Conservation (phyloP, 1,140 invertebrate genomes). For the Samia ricini region DNA sequence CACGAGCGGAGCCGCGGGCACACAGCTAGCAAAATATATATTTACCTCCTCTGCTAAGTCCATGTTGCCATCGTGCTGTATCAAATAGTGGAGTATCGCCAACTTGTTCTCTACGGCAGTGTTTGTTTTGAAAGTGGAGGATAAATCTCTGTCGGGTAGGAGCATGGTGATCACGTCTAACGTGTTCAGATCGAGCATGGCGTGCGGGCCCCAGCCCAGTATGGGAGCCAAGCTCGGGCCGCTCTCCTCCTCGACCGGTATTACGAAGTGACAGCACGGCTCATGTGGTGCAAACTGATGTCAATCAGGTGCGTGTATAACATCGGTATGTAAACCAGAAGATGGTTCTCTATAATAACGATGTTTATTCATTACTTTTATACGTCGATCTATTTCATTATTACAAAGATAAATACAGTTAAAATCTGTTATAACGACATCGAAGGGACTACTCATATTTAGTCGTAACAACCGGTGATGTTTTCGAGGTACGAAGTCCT, state of each 20-base stretch:
- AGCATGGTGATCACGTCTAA: conserved; percentile 83
- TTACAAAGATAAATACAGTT: not conserved
- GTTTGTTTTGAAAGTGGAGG: conserved; percentile 83
- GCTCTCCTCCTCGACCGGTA: conserved; percentile 78
- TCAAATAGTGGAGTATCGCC: conserved; percentile 87
- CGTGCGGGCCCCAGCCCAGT: conserved; percentile 76
- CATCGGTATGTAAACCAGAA: conserved; percentile 87
- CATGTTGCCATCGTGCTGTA: conserved; percentile 85
- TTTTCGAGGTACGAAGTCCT: no score
- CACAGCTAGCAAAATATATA: no score
- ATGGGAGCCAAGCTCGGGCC: conserved; percentile 83
- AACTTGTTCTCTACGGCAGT: conserved; percentile 83
- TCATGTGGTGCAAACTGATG: conserved; percentile 87
- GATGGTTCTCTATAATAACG: conserved; percentile 81
- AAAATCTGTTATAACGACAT: no score
- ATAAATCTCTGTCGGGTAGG: conserved; percentile 80
- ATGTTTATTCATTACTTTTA: no score
- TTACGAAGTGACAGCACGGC: conserved; percentile 87
- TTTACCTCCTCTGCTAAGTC: conserved; percentile 83
- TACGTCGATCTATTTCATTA: no score
- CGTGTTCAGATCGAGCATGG: conserved; percentile 83
- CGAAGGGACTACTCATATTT: no score
- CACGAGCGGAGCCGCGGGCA: no score
- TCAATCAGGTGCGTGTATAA: conserved; percentile 89
- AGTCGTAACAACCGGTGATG: no score